These are phyloP conservation scores for Meriones psammophilus DNA, from an alignment of 2,797 vertebrate species.

Conservation along the genomic window DNA sequence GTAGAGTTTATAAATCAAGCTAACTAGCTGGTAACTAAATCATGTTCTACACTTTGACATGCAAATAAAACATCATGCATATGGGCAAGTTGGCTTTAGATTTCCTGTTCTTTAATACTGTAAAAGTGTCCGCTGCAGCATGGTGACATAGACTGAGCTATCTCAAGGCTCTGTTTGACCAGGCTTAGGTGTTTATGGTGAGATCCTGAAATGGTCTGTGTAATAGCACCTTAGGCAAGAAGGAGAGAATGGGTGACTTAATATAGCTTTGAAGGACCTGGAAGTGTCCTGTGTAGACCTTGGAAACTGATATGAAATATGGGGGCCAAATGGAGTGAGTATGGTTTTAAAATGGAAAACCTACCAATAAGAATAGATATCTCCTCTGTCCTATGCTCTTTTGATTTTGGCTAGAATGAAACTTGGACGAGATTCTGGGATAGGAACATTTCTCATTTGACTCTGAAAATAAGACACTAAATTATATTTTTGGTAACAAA, in stretches of 20 bases:
- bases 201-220: background rate
- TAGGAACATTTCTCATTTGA: background rate
- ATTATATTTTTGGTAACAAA: background rate
- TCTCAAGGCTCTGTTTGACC: background rate
- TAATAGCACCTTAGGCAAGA: background rate
- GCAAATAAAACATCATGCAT: background rate
- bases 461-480: background rate
- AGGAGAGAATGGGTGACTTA: background rate
- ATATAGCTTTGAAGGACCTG: background rate
- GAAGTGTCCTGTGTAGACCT: background rate
- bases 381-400: background rate
- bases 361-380: background rate
- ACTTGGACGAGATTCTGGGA: background rate
- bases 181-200: background rate
- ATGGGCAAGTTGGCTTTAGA: background rate
- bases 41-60: background rate
- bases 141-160: rapidly evolving
- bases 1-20: background rate
- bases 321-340: background rate
- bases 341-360: background rate
- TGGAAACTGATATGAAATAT: rapidly evolving
- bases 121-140: background rate
- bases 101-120: background rate
- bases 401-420: background rate
- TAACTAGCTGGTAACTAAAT: background rate